Base-by-base conservation (phyloP, 2,113 vertebrate genomes). In the Zosterops pallidus region DNA sequence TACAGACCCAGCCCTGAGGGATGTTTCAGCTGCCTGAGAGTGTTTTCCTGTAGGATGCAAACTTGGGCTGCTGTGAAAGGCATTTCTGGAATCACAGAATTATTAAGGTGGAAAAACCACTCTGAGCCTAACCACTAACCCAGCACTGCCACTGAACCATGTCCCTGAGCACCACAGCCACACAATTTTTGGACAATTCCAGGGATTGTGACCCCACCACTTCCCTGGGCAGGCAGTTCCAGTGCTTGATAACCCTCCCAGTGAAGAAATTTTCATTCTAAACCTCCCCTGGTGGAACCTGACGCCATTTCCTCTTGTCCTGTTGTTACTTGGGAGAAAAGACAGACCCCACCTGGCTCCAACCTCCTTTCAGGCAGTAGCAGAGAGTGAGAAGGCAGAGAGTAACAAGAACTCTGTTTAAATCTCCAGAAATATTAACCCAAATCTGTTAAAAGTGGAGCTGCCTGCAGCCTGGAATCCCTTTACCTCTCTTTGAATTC, bases 401-500 rank as follows among this genome's bases (percentile, higher is more conserved):
- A 70, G 31, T 4, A 69, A 49, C 29, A 75, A 62, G 6, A 69
- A 52, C 24, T 76, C 49, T 68, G 20, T 11, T 23, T 55, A 16
- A 12, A 60, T 15, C 26, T 60, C 83, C 9, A 5, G 42, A 67
- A 57, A 41, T 5, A 18, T 28, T 10, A 63, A 55, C 23, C 49
- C 31, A 3, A 1, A 4, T 26, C 60, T 50, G 46, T 42, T 82
- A 6, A 57, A 87, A 37, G 5, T 7, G 17, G 46, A 79, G 65
- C 49, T 76, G 72, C 65, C 52, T 21, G 10, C 39, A 39, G 15
- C 44, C 9, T 1, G 1, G 11, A 16, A 46, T 62, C 39, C 35
- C 67, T 57, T 59, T 95, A 99, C 99, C 99, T 98, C 95, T 99
- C 99, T 88, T 99, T 99, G 98, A 99, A 99, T 80, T 99, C 99